These are phyloP conservation scores for Meriones unguiculatus DNA, from an alignment of 2,113 vertebrate species.

Conservation along the genomic window DNA sequence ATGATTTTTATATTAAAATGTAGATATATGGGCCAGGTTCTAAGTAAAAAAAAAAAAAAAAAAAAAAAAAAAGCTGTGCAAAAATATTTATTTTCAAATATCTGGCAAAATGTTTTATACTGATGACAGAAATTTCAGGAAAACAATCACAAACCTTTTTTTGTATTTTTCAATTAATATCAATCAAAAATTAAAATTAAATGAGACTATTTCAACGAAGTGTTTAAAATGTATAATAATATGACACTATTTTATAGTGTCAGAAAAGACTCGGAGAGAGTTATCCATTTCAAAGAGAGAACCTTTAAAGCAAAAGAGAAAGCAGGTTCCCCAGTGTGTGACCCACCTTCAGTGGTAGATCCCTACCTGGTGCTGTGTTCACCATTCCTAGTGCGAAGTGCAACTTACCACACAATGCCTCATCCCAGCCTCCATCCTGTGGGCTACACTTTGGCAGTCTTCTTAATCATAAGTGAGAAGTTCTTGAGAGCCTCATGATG, in stretches of 20 bases:
- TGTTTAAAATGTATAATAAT: neutral
- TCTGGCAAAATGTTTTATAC: neutral
- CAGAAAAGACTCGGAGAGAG: neutral
- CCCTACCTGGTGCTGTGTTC: neutral
- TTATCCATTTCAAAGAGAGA: neutral
- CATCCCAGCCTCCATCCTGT: neutral
- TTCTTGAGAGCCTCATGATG: neutral
- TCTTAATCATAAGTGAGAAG: neutral
- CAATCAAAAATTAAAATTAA: conserved; percentile 4
- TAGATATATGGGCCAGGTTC: neutral
- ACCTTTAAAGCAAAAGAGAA: neutral
- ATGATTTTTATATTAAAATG: conserved; percentile 2
- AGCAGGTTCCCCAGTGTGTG: neutral
- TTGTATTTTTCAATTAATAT: neutral
- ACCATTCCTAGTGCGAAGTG: neutral
- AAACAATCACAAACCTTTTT: neutral
- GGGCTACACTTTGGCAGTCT: neutral
- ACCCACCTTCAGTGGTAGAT: neutral
- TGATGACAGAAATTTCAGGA: neutral
- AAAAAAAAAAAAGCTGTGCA: too few species aligned
- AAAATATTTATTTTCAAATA: conserved; percentile 6
- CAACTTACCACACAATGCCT: neutral
- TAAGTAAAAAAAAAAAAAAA: neutral
- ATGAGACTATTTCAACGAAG: conserved; percentile 1
- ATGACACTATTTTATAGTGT: neutral